These are phyloP conservation scores for Akabosia matsudoensis DNA, from an alignment of 1,140 invertebrate genomes.

Conservation along the genomic window DNA sequence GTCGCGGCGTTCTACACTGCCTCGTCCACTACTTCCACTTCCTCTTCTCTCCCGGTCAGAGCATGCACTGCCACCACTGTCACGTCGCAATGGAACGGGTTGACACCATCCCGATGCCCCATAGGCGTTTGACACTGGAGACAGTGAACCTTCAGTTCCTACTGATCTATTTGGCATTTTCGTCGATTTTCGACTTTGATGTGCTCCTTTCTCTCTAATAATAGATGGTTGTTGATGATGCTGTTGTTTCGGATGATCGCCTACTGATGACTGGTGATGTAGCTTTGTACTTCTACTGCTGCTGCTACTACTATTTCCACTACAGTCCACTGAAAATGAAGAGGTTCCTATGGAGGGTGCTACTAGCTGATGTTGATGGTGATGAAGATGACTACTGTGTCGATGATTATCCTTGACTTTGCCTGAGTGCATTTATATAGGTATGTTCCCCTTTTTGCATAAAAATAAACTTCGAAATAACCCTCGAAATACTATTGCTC, in stretches of 20 bases:
- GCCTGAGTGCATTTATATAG: background rate
- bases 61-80: background rate
- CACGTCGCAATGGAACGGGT: background rate
- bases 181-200: background rate
- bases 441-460: no score
- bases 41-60: background rate
- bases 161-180: background rate
- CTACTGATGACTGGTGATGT: background rate
- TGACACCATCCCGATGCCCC: background rate
- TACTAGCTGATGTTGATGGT: background rate
- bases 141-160: background rate
- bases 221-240: background rate
- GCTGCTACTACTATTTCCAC: background rate
- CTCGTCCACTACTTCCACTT: background rate
- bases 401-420: background rate
- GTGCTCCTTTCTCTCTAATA: constrained; percentile 5
- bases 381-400: background rate
- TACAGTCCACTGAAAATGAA: background rate
- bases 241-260: background rate
- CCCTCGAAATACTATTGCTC: no score
- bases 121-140: background rate
- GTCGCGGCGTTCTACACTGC: background rate
- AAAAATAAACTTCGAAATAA: no score
- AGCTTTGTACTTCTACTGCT: background rate
- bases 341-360: background rate